Conservation (phyloP, 2,797 vertebrate genomes). For the Odontamblyopus rebecca region DNA sequence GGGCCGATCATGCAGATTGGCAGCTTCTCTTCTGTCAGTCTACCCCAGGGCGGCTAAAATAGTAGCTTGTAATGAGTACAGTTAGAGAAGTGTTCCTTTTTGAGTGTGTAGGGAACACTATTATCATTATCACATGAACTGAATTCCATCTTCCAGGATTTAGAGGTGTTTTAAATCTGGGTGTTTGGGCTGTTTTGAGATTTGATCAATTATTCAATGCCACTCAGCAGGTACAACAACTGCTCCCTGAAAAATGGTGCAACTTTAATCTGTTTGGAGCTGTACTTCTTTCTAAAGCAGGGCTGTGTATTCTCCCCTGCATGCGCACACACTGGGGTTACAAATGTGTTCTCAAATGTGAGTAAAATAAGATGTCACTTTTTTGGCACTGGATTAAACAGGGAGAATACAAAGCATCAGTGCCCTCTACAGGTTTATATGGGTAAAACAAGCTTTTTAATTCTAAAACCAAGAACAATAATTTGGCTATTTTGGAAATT, state of each 20-base stretch:
- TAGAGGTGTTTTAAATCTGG: background rate
- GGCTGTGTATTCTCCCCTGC: background rate
- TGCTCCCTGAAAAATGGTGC: background rate
- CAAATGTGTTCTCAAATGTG: background rate
- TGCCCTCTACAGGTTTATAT: slow-evolving; percentile 58
- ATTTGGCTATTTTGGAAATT: no score
- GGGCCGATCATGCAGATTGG: no score
- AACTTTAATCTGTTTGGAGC: background rate
- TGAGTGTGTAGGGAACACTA: no score
- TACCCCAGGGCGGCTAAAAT: no score
- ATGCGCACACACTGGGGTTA: background rate
- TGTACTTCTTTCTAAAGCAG: background rate
- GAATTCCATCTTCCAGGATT: background rate
- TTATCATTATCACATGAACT: background rate
- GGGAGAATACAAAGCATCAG: slow-evolving; percentile 29
- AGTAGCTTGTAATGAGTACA: no score
- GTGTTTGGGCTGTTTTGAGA: background rate
- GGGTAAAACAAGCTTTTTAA: no score
- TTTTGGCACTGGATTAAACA: background rate
- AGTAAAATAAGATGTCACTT: background rate
- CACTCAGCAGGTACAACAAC: background rate
- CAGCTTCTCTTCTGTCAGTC: no score
- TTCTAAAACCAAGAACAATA: no score
- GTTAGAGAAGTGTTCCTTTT: no score
- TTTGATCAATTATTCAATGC: background rate